Conservation (phyloP, 2,797 vertebrate species). For the Pterois miles region DNA sequence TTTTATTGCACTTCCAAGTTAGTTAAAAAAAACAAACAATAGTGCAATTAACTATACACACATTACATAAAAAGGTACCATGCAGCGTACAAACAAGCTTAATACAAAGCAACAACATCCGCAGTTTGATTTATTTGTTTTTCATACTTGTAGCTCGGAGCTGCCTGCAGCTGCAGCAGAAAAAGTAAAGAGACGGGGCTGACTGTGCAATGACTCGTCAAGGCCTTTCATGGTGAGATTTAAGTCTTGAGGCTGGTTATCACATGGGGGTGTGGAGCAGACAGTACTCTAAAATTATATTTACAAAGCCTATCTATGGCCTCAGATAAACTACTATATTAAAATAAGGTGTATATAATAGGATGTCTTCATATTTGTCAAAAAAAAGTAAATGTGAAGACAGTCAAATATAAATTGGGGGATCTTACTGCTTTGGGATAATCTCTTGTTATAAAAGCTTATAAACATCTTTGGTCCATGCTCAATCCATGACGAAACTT, state of each 20-base stretch:
- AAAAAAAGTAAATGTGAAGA: slow-evolving; percentile 39
- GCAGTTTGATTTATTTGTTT: slow-evolving; percentile 50
- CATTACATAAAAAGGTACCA: slow-evolving; percentile 83
- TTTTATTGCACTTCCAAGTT: slow-evolving; percentile 88
- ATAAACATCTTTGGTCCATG: slow-evolving; percentile 78
- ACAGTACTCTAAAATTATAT: slow-evolving; percentile 46
- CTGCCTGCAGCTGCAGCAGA: slow-evolving; percentile 88
- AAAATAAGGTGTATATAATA: slow-evolving; percentile 37
- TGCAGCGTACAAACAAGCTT: slow-evolving; percentile 81
- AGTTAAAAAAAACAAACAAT: slow-evolving; percentile 85
- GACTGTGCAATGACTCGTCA: slow-evolving; percentile 65
- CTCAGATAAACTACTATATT: slow-evolving; percentile 28
- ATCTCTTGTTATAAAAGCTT: slow-evolving; percentile 61
- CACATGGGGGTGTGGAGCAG: slow-evolving; percentile 39
- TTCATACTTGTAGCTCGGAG: slow-evolving; percentile 73
- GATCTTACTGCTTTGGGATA: slow-evolving; percentile 49
- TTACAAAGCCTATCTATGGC: slow-evolving; percentile 37
- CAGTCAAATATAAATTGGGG: slow-evolving; percentile 30
- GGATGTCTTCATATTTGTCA: slow-evolving; percentile 39
- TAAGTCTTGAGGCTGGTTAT: slow-evolving; percentile 51
- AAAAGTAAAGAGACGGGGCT: slow-evolving; percentile 62
- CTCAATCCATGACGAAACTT: slow-evolving; percentile 65
- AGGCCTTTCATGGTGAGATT: slow-evolving; percentile 60
- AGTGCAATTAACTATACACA: slow-evolving; percentile 86
- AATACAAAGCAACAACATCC: slow-evolving; percentile 73